A percentile compares a stretch with the other conserved stretches of the same genome.
Evolutionary conservation across 2,888 invertebrate species (phyloP).

Genomic region (Caenorhabditis virilis): DNA sequence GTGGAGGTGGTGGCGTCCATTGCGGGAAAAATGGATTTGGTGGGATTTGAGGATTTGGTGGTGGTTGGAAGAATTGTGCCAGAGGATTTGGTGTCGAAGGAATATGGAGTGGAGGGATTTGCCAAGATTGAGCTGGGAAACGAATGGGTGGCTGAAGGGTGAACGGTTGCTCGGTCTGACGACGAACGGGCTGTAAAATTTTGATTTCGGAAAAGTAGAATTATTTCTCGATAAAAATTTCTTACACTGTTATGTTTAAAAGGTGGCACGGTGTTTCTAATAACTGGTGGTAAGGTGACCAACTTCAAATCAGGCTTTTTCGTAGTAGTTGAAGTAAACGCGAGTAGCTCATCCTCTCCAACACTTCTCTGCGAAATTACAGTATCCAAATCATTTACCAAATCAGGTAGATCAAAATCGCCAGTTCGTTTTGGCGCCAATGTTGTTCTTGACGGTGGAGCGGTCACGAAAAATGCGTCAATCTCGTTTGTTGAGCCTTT

Average conservation of each 20-base stretch:
- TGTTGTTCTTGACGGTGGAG: slow-evolving; percentile 44
- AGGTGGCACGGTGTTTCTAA: slow-evolving; percentile 32
- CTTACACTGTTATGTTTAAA: slow-evolving; percentile 42
- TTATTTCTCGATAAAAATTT: no score
- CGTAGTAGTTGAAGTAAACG: slow-evolving; percentile 2
- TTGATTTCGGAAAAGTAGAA: no score
- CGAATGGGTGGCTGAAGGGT: slow-evolving; percentile 33
- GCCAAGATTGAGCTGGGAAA: slow-evolving; percentile 62
- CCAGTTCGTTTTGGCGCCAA: slow-evolving; percentile 29
- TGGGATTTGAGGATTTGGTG: slow-evolving; percentile 10
- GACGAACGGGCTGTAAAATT: slow-evolving; percentile 13
- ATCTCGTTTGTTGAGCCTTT: slow-evolving; percentile 35
- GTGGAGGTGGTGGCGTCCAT: slow-evolving; percentile 19
- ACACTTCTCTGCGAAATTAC: slow-evolving; percentile 28
- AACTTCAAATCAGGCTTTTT: slow-evolving; percentile 17
- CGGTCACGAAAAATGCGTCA: slow-evolving; percentile 55
- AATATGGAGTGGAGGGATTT: slow-evolving; percentile 52
- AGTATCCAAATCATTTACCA: slow-evolving; percentile 3
- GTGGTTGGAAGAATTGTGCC: slow-evolving; percentile 22
- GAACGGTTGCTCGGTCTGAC: slow-evolving; percentile 7
- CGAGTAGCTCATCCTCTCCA: slow-evolving; percentile 18
- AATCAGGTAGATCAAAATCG: slow-evolving; percentile 23
- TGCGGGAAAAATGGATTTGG: slow-evolving; percentile 35
- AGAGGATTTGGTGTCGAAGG: slow-evolving; percentile 29
- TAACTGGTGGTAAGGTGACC: slow-evolving; percentile 39